phyloP scores from a whole-genome alignment of 2,113 vertebrate species.

The Oreochromis spilurus region DNA sequence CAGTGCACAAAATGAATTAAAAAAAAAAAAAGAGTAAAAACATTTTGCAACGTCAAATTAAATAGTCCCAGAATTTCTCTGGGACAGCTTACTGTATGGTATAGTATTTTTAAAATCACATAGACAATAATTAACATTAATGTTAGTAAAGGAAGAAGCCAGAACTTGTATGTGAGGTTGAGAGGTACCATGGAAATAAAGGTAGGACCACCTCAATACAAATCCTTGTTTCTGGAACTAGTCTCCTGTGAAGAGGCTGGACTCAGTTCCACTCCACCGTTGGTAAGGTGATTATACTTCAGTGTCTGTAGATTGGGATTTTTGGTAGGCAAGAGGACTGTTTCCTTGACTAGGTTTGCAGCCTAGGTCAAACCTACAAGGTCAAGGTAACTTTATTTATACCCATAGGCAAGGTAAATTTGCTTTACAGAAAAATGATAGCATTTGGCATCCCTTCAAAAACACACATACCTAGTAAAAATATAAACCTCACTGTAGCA shows the following conservation, averaged over 20 bases:
- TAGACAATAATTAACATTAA: not conserved
- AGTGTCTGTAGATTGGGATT: not conserved
- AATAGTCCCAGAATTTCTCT: not conserved
- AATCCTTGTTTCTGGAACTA: not conserved
- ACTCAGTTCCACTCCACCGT: not conserved
- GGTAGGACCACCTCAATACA: not conserved
- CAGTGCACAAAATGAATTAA: not conserved
- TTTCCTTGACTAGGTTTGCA: not conserved
- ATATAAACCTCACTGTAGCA: too few species aligned
- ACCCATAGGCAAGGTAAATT: too few species aligned
- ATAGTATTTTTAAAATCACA: not conserved
- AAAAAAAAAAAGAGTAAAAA: not conserved
- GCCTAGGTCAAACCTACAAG: not conserved
- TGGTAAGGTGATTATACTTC: not conserved
- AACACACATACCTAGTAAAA: too few species aligned
- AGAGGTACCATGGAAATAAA: not conserved
- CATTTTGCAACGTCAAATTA: not conserved
- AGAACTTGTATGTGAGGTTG: not conserved
- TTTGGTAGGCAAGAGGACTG: not conserved
- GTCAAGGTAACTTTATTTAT: too few species aligned
- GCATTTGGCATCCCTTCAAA: too few species aligned
- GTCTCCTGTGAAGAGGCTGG: not conserved
- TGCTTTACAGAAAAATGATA: too few species aligned
- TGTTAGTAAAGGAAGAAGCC: not conserved
- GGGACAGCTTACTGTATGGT: not conserved